Base-by-base conservation (phyloP, 2,113 vertebrate species). In the Columbina picui region DNA sequence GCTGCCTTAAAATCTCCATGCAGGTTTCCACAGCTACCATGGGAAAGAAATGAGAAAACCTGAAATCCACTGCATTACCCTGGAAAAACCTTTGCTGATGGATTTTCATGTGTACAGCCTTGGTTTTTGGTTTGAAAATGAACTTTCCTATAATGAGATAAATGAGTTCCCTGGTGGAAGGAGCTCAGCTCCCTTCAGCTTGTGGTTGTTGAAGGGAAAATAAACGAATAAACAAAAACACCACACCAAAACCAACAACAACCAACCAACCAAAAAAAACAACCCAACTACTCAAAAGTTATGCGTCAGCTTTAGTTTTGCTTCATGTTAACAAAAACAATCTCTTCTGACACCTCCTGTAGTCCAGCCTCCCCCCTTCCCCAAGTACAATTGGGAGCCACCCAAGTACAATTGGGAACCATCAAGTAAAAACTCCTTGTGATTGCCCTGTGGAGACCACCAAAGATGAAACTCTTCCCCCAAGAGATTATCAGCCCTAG, bases 51-150 rank as follows among this genome's bases (percentile, higher is more conserved):
- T 7, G 70, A 53, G 32, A 36, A 76, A 90, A 83, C 27, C 43
- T 57, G 63, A 88, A 93, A 90, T 34, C 17, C 53, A 5, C 30
- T 30, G 26, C 30, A 29, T 38, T 78, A 52, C 21, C 47, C 84
- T 73, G 70, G 55, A 83, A 92, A 90, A 93, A 77, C 10, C n/a
- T 82, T 45, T 77, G 82, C 75, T 93, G 85, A 74, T 92, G 85
- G 90, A 80, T 95, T 92, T 95, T 65, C 68, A 43, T 41, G 59
- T 52, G 49, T 32, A 34, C 4, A 1, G 75, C 63, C 73, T 71
- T 14, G 2, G 70, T 68, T 76, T 49, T 60, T 21, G 64, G 80
- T 65, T 86, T 55, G 90, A 93, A 92, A 93, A 90, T 74, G 36
- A 88, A 88, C 53, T 80, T 93, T 65, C 64, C 47, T 59, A 2